Conservation (phyloP, 2,113 vertebrate species). For the Amphiprion ocellaris region DNA sequence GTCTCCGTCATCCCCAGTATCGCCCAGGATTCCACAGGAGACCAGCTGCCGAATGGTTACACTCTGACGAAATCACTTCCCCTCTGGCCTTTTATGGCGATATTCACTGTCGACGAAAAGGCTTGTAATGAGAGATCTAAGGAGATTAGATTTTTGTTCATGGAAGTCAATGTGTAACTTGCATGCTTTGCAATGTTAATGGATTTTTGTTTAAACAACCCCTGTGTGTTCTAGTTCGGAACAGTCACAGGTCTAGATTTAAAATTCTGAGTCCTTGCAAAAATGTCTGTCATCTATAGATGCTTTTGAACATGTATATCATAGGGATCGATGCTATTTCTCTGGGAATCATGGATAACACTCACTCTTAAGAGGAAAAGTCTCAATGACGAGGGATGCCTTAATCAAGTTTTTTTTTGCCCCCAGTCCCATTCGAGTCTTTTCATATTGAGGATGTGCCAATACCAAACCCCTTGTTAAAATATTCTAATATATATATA, state of each 20-base stretch:
- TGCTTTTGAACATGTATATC: slow-evolving; percentile 1
- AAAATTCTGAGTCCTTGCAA: slow-evolving; percentile 5
- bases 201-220: slow-evolving; percentile 19
- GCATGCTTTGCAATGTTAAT: neutral
- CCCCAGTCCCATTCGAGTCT: too few relatives aligned
- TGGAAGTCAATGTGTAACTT: neutral
- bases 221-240: neutral
- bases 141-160: neutral
- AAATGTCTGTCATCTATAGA: neutral
- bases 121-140: neutral
- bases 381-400: too few relatives aligned
- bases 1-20: slow-evolving; percentile 74
- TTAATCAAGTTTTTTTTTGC: too few relatives aligned
- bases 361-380: too few relatives aligned
- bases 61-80: slow-evolving; percentile 78
- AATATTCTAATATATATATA: too few relatives aligned
- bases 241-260: slow-evolving; percentile 5
- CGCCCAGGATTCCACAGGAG: slow-evolving; percentile 75
- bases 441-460: too few relatives aligned
- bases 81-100: slow-evolving; percentile 76
- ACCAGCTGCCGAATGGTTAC: slow-evolving; percentile 54
- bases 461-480: too few relatives aligned
- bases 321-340: neutral
- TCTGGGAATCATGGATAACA: neutral
- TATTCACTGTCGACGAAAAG: slow-evolving; percentile 12